Base-by-base conservation (phyloP, 2,888 invertebrate genomes). In the Shargacucullia verbasci region DNA sequence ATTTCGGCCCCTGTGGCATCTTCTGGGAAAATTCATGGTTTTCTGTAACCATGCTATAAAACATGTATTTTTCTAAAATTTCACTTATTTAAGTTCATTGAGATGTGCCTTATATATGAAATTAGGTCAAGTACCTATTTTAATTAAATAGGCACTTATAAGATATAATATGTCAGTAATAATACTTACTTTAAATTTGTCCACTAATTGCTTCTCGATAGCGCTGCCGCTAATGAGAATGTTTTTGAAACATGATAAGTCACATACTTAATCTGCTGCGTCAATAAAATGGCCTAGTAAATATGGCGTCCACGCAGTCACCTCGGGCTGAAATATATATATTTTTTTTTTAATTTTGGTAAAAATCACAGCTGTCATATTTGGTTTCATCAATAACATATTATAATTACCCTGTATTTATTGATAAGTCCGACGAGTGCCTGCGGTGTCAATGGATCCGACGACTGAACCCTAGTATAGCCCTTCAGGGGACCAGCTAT, bases 171-270 rank as follows among this genome's bases (percentile, higher is more conserved):
- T 58, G 39, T 44, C 41, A 63, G 46, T 61, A 66, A 62, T 54
- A 57, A 73, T 73, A 84, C 86, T 84, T 76, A 87, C 87, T 74
- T 59, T 82, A 71, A 88, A 81, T 78, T 73, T 78, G 56, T 86
- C 82, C 45, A 81, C 63, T 70, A 88, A 70, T 63, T 79, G 67
- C 54, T 83, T 86, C 25, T 85, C 84, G 45, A 87, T 79, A 45
- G 81, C 76, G 68, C 84, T 80, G 55, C 88, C 86, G 20, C 84
- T 84, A 62, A 88, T 84, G 59, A 76, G 71, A 63, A 88, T 84
- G 72, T 79, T 76, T 78, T 79, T 84, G 78, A 89, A 88, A 59
- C 79, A 84, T 45, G 86, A 82, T 72, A 89, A 77, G 79, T 89
- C 86, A 76, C 86, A 86, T 62, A 79, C 75, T 59, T 83, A 81